Conservation (phyloP, 2,797 vertebrate genomes). For the Ara ararauna region DNA sequence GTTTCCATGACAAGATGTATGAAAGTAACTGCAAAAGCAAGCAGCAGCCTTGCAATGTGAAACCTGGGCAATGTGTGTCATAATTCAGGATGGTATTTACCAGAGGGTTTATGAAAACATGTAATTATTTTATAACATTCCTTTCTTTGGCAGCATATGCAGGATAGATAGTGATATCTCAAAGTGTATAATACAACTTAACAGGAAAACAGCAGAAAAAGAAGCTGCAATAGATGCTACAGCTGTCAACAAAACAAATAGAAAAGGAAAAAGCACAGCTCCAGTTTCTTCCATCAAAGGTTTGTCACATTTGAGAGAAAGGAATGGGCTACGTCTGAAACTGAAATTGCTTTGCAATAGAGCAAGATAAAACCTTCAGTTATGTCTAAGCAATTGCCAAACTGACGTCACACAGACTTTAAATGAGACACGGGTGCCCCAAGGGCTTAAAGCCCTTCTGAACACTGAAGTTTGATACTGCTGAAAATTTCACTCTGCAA, state of each 20-base stretch:
- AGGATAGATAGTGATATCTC: slow-evolving; percentile 67
- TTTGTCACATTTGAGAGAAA: slow-evolving; percentile 29
- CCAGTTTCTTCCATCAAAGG: slow-evolving; percentile 28
- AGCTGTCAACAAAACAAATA: slow-evolving; percentile 58
- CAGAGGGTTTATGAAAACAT: slow-evolving; percentile 78
- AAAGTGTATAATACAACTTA: slow-evolving; percentile 72
- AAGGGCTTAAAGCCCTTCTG: slow-evolving; percentile 38
- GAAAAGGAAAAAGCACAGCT: slow-evolving; percentile 46
- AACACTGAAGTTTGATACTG: slow-evolving; percentile 14
- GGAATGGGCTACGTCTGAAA: background rate
- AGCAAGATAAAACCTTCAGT: slow-evolving; percentile 18
- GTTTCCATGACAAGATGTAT: slow-evolving; percentile 81
- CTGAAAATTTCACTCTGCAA: slow-evolving; percentile 31
- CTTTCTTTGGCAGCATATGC: slow-evolving; percentile 75
- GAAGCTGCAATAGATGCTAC: slow-evolving; percentile 66
- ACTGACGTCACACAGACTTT: background rate
- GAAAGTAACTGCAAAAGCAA: slow-evolving; percentile 78
- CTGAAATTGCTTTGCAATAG: slow-evolving; percentile 14
- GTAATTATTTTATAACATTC: slow-evolving; percentile 79
- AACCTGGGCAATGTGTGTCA: slow-evolving; percentile 79
- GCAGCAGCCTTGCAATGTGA: slow-evolving; percentile 78
- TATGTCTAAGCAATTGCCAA: slow-evolving; percentile 7
- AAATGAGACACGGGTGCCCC: background rate
- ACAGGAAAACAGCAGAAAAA: slow-evolving; percentile 62
- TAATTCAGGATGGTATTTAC: slow-evolving; percentile 81